These are phyloP conservation scores for Tetramorium parvispinum DNA, from an alignment of 1,140 invertebrate genomes.

Conservation along the genomic window DNA sequence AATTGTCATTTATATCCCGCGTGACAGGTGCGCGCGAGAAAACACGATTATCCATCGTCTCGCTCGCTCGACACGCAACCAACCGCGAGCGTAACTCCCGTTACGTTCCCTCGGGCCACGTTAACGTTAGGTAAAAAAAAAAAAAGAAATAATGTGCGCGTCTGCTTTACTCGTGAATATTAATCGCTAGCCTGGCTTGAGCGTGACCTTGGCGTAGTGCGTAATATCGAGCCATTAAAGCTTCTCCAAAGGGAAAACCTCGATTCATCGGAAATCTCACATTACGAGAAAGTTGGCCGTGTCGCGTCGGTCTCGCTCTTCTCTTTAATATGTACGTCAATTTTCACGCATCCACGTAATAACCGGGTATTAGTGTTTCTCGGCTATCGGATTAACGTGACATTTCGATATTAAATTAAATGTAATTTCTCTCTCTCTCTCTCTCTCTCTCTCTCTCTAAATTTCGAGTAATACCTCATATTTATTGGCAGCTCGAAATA, in stretches of 20 bases:
- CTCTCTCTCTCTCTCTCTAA: too few species aligned
- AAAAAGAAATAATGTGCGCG: too few species aligned
- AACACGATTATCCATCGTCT: conserved; percentile 24
- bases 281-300: too few species aligned
- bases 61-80: too few species aligned
- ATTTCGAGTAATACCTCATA: conserved; percentile 6
- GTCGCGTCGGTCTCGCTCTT: background rate
- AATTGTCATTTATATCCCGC: conserved; percentile 27
- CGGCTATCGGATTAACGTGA: background rate
- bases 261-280: too few species aligned
- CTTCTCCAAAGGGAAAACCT: background rate
- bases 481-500: conserved; percentile 33
- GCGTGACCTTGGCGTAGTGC: background rate
- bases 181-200: background rate
- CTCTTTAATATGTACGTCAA: conserved; percentile 7
- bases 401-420: background rate
- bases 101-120: background rate
- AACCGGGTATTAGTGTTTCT: background rate
- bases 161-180: background rate
- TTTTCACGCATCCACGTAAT: conserved; percentile 9
- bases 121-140: background rate
- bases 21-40: conserved; percentile 20
- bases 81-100: background rate
- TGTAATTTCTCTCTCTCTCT: background rate
- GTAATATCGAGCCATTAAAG: background rate